Base-by-base conservation (phyloP, 2,113 vertebrate species). In the Argyrosomus japonicus region DNA sequence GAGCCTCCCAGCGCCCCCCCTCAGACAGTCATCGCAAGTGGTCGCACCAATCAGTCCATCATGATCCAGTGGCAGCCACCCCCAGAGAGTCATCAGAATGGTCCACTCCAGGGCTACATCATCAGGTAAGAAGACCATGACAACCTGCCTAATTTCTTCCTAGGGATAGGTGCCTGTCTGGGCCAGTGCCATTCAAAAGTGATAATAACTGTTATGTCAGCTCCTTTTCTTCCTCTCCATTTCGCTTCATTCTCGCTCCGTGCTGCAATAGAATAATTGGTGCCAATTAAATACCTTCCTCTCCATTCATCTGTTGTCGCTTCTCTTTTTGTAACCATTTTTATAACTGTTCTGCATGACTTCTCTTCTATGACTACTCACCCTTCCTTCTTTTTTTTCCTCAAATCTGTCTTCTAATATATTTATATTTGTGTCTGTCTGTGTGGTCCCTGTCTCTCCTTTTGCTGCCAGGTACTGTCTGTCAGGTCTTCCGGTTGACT, bases 1-100 rank as follows among this genome's bases (percentile, higher is more conserved):
- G 98, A 99, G 90, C 98, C 98, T 0, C 98, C 98, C 81, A 99
- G 97, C 0, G 97, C 97, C 0, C 97, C 98, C 3, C 98, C 98
- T 0, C 98, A 99, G 94, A 99, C 98, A 0, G 97, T 99, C 89
- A 98, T 99, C 0, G 98, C 98, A 78, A 99, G 97, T 0, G 98
- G 98, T 83, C 96, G 97, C 83, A 99, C 98, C 91, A 99, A 99
- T 95, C 98, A 99, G 88, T 99, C 98, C 90, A 99, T 99, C 93
- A 97, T 99, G 97, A 97, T 99, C 95, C 98, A 99, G 76, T 99
- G 98, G 98, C 98, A 99, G 92, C 97, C 97, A 0, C 98, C 98
- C 6, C 97, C 97, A 0, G 98, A 99, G 94, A 98, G 91, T 91
- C 98, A 99, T 91, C 98, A 99, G 93, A 99, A 99, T 0, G 98